phyloP scores from a whole-genome alignment of 2,888 invertebrate genomes.

The Dolichomitus sp. region DNA sequence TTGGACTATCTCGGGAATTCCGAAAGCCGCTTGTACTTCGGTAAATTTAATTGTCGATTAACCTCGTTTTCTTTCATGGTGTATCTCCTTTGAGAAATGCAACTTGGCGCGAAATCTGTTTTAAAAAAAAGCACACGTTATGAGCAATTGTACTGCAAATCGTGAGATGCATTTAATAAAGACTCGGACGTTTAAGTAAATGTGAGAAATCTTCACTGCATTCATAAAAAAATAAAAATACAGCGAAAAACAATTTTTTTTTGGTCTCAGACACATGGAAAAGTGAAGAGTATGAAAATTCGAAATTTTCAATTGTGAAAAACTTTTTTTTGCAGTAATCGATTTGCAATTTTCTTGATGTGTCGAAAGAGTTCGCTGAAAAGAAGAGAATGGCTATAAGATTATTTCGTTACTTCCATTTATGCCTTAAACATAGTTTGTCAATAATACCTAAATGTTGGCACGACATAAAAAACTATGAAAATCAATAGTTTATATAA shows the following conservation, averaged over 20 bases:
- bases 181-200: not conserved
- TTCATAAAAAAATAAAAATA: not conserved
- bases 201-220: not conserved
- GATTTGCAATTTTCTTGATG: too few species aligned
- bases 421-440: not conserved
- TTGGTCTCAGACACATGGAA: too few species aligned
- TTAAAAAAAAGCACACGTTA: not conserved
- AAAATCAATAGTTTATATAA: not conserved
- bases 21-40: too few species aligned
- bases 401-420: too few species aligned
- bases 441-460: not conserved
- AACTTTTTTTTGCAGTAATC: too few species aligned
- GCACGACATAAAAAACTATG: not conserved
- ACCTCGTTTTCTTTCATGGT: not conserved
- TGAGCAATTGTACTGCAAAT: not conserved
- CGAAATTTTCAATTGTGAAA: too few species aligned
- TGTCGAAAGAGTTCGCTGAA: too few species aligned
- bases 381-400: too few species aligned
- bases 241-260: too few species aligned
- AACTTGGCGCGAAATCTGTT: not conserved
- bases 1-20: conserved; percentile 5
- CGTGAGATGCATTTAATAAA: not conserved
- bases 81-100: not conserved
- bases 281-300: too few species aligned
- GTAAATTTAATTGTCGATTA: conserved; percentile 10